Evolutionary conservation across 2,113 vertebrate species (phyloP).

Genomic region (Hyla sarda): DNA sequence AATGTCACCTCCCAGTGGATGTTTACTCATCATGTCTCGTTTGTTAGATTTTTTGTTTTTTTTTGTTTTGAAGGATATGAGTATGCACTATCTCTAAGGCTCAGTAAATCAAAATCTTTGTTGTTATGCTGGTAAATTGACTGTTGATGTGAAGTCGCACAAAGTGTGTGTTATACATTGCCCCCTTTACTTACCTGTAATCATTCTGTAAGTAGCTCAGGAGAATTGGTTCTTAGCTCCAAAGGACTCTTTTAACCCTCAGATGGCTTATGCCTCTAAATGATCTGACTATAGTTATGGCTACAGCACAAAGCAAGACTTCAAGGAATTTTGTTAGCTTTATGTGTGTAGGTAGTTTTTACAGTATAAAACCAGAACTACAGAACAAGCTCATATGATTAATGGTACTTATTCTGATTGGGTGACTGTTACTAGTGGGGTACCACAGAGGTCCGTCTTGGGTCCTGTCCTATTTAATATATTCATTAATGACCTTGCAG

Average conservation of each 20-base stretch:
- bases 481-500: too few species aligned
- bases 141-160: neutral
- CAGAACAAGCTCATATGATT: too few species aligned
- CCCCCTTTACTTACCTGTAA: neutral
- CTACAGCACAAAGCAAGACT: neutral
- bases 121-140: neutral
- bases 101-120: constrained; percentile 18
- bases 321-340: neutral
- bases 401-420: too few species aligned
- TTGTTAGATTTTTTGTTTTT: neutral
- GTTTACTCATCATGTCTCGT: constrained; percentile 3
- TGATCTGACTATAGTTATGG: neutral
- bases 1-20: constrained; percentile 14
- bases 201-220: neutral
- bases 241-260: neutral
- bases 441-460: too few species aligned
- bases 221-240: neutral
- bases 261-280: neutral
- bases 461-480: too few species aligned
- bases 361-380: too few species aligned
- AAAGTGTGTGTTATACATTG: constrained; percentile 9
- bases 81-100: neutral
- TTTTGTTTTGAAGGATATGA: neutral
- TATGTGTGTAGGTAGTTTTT: neutral
- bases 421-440: too few species aligned